A percentile compares a stretch with the other conserved stretches of the same genome.
phyloP scores from a whole-genome alignment of 2,113 vertebrate species.

The Oryzias celebensis region DNA sequence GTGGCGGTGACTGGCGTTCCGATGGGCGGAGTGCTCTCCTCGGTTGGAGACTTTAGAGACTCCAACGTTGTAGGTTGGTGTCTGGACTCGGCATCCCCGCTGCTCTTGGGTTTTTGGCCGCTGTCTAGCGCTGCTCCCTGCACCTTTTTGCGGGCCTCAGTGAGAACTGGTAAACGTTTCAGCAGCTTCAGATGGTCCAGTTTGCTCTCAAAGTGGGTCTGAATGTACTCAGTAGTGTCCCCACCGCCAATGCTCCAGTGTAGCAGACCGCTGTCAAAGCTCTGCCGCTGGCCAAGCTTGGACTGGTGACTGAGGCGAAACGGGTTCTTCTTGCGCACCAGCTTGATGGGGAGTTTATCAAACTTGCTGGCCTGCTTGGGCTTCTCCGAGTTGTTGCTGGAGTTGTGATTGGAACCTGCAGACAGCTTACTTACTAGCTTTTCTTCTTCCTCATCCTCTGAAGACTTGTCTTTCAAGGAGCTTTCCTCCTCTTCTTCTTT shows the following conservation, averaged over 20 bases:
- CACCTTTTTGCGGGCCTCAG: constrained; percentile 73
- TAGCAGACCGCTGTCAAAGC: constrained; percentile 93
- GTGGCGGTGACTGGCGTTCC: constrained; percentile 82
- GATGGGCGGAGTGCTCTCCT: constrained; percentile 14
- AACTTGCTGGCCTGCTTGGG: constrained; percentile 91
- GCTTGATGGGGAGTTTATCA: constrained; percentile 93
- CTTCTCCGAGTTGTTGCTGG: constrained; percentile 76
- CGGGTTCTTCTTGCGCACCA: constrained; percentile 90
- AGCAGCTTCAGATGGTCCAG: constrained; percentile 78
- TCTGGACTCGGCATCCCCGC: constrained; percentile 42
- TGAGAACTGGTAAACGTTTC: constrained; percentile 69
- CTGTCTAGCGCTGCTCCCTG: constrained; percentile 63
- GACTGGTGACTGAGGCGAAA: constrained; percentile 87
- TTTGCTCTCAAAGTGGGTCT: constrained; percentile 96
- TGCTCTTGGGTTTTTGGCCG: constrained; percentile 64
- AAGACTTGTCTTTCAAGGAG: constrained; percentile 48
- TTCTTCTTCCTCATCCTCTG: constrained; percentile 60
- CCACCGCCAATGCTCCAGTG: constrained; percentile 98
- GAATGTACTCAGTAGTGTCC: constrained; percentile 97
- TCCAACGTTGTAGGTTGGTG: constrained; percentile 44
- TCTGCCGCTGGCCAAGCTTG: constrained; percentile 90
- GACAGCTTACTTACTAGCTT: constrained; percentile 50
- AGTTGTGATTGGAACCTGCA: constrained; percentile 59
- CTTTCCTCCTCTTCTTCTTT: constrained; percentile 74
- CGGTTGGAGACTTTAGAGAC: constrained; percentile 18